A percentile compares a stretch with the other conserved stretches of the same genome.
These are phyloP conservation scores for Tiaroga cobitis DNA, from an alignment of 2,797 vertebrate genomes.

Conservation along the genomic window DNA sequence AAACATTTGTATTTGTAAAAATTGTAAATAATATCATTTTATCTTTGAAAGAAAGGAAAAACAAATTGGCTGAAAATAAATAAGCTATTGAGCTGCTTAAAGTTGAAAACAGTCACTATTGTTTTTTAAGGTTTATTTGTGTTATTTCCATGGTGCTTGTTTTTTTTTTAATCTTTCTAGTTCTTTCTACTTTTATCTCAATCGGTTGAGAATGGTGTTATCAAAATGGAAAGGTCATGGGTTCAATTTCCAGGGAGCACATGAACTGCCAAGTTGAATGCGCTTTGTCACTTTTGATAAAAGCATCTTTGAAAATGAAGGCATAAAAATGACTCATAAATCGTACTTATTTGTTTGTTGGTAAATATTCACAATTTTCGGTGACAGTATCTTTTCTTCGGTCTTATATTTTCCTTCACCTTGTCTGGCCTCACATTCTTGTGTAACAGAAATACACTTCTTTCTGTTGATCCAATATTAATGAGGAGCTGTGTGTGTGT, in stretches of 20 bases:
- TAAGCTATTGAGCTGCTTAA: not conserved
- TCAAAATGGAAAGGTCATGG: not conserved
- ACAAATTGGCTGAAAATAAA: not conserved
- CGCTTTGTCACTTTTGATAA: not conserved
- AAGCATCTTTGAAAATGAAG: not conserved
- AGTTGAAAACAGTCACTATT: not conserved
- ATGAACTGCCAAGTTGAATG: not conserved
- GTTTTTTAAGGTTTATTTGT: not conserved
- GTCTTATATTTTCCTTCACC: slow-evolving; percentile 13
- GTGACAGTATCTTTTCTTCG: not conserved
- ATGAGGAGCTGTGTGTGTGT: slow-evolving; percentile 15
- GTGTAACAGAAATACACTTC: slow-evolving; percentile 31
- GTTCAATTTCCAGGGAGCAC: not conserved
- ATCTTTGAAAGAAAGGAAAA: not conserved
- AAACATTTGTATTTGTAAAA: not conserved
- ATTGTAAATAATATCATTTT: not conserved
- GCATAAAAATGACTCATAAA: not conserved
- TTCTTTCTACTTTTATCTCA: slow-evolving; percentile 12
- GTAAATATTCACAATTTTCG: not conserved
- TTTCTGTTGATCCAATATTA: slow-evolving; percentile 41
- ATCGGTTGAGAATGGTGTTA: not conserved
- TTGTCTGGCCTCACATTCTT: slow-evolving; percentile 37
- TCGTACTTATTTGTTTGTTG: not conserved
- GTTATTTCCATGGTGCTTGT: slow-evolving; percentile 1
- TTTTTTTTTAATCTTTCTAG: not conserved